Evolutionary conservation across 2,888 invertebrate genomes (phyloP), one percentile per base, ranked within the genome.

Genomic region (Pimpla rufipes): DNA sequence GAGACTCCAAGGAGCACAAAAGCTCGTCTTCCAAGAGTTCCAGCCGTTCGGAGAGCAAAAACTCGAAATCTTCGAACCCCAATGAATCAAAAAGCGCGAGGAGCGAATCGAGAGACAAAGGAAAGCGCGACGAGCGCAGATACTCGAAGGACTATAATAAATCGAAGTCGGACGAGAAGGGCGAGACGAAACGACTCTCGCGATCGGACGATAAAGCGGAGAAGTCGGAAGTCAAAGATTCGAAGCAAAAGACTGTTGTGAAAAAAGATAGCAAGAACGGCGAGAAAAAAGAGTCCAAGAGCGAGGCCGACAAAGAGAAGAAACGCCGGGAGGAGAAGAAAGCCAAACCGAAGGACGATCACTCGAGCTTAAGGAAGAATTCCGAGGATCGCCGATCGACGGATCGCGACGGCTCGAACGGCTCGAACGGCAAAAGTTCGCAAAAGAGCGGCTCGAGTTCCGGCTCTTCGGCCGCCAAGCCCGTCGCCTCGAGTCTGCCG

Each of bases 321-420:
- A 92, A 91, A 77, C 89, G 91, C 7, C 88, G 89, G 16, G 92
- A 93, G 6, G 93, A 93, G 1, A 93, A 93, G 42, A 93, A 93
- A 68, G 87, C 90, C 2, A 95, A 95, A 89, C 93, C 94, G 2
- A 94, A 94, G 77, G 97, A 97, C 89, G 97, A 97, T 92, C 97
- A 97, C 90, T 96, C 95, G 79, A 95, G 95, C 87, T 94, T 95
- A 5, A 95, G 96, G 47, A 96, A 96, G 89, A 95, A 94, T 11
- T 95, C 94, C 55, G 95, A 95, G 73, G 95, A 95, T 86, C 94
- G 97, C 7, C 94, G 97, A 67, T 97, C 97, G 0, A 96, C 97
- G 0, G 97, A 97, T 87, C 94, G 96, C 83, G 97, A 97, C 93
- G 97, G 97, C 0, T 97, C 97, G 87, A 97, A 97, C 90, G 97